Base-by-base conservation (phyloP, 2,888 invertebrate genomes). In the Cacoxenus indagator region DNA sequence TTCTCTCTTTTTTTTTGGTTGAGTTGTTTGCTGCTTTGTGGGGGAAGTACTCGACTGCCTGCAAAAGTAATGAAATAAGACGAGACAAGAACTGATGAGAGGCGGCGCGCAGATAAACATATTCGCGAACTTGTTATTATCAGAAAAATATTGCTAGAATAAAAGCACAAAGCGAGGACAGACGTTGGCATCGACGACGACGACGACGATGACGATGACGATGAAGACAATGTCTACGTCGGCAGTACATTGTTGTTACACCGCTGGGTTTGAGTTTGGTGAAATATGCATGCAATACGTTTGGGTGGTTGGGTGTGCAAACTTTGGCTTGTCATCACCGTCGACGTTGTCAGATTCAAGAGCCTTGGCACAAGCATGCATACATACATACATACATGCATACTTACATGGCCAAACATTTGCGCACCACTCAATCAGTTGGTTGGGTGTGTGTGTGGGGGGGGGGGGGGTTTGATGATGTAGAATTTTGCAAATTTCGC, bases 111-210 rank as follows among this genome's bases (percentile, higher is more conserved):
- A 83, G 82, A 80, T 83, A 83, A 82, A 82, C 81, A 82, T 84
- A 84, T 82, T 81, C 83, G 82, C 84, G 84, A 82, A 84, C 84
- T 84, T 83, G 83, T 82, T 82, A 80, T 80, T 83, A 84, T 83
- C 81, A 83, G 79, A 79, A 83, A 80, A 83, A 80, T 80, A 82
- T 83, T 81, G 83, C 74, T 72, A 80, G 72, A 83, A 83, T 81
- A 78, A 79, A 71, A 67, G 55, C 57, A 17, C 57, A 29, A 57
- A 27, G 27, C 26, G 27, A 55, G 26, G 22, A 43, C 46, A 46
- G 26, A 45, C 45, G 27, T n/a, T n/a, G 61, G 19, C 17, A 57
- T n/a, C n/a, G n/a, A n/a, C n/a, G 31, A 31, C 29, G 19, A 46
- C 24, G 46, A 26, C 19, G 43, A 46, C 43, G 17, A 46, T 14